Evolutionary conservation across 1,140 invertebrate genomes (phyloP).

Genomic region (Drosophila takahashii): DNA sequence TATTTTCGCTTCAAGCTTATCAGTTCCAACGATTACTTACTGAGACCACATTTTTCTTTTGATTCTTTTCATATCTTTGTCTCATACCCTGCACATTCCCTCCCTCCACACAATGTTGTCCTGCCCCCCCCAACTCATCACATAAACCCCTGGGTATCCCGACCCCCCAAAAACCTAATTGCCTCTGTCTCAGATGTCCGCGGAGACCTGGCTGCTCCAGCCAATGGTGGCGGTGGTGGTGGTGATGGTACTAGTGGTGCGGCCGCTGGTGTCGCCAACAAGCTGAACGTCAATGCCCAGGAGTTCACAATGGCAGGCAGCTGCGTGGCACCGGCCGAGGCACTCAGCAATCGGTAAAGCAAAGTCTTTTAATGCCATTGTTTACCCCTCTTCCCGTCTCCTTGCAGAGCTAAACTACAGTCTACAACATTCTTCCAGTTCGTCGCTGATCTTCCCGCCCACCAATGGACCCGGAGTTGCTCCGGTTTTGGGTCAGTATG

Average conservation of each 20-base stretch:
- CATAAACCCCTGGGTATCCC: conserved; percentile 13
- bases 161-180: conserved; percentile 13
- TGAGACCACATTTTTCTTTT: conserved; percentile 58
- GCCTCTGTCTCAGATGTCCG: conserved; percentile 65
- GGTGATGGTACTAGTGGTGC: conserved; percentile 52
- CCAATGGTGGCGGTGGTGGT: conserved; percentile 47
- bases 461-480: conserved; percentile 58
- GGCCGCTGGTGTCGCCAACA: conserved; percentile 81
- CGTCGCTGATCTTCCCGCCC: conserved; percentile 81
- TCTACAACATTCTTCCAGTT: conserved; percentile 84
- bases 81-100: conserved; percentile 39
- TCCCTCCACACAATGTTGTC: conserved; percentile 23
- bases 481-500: conserved; percentile 85
- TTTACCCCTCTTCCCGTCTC: conserved; percentile 70
- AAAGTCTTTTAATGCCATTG: conserved; percentile 65
- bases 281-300: conserved; percentile 93
- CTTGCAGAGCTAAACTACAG: conserved; percentile 84
- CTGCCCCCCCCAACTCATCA: conserved; percentile 30
- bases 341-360: conserved; percentile 72
- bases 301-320: conserved; percentile 91
- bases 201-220: conserved; percentile 56
- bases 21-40: conserved; percentile 38
- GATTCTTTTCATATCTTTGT: conserved; percentile 57
- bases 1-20: conserved; percentile 19
- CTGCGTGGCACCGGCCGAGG: conserved; percentile 65